Base-by-base conservation (phyloP, 1,140 invertebrate genomes). In the Nephotettix cincticeps region DNA sequence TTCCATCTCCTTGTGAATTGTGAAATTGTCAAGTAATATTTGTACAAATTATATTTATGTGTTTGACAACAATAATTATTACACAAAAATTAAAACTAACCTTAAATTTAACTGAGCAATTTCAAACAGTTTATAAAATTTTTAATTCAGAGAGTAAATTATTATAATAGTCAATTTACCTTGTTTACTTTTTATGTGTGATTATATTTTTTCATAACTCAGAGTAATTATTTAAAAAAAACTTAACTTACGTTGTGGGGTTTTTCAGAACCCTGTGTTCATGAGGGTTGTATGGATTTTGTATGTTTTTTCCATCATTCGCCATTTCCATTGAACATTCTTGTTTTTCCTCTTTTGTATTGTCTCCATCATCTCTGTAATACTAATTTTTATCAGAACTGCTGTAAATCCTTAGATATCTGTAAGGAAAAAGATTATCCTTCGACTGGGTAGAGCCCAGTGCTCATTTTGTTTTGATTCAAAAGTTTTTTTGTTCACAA, bases 161-260 rank as follows among this genome's bases (percentile, higher is more conserved):
- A 9, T 6, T 40, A 17, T 40, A 17, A 6, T 40, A 40, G 6
- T 17, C 6, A 40, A 40, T 9, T 40, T 40, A 40, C 6, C 17
- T 40, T 40, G 6, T 40, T 40, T 51, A 36, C 19, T 51, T 51
- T 51, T 19, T 51, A 51, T 51, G 14, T 2, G 3, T 3, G 4
- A 51, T 51, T 51, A 51, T 51, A 9, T 11, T 9, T 19, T 19
- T 3, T 21, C 4, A 4, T 51, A n/a, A 11, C 19, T 51, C 4
- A 17, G 14, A 51, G 6, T 4, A 19, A 4, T n/a, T 11, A 17
- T 9, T 19, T 19, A n/a, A 9, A 51, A n/a, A n/a, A 4, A 19
- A 17, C 6, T 30, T 47, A 54, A 73, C 85, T 88, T 78, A 91
- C 89, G 89, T 89, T 0, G 89, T 91, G 1, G 90, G 89, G 81